Conservation (phyloP, 2,113 vertebrate genomes). For the Hemiprocne comata region DNA sequence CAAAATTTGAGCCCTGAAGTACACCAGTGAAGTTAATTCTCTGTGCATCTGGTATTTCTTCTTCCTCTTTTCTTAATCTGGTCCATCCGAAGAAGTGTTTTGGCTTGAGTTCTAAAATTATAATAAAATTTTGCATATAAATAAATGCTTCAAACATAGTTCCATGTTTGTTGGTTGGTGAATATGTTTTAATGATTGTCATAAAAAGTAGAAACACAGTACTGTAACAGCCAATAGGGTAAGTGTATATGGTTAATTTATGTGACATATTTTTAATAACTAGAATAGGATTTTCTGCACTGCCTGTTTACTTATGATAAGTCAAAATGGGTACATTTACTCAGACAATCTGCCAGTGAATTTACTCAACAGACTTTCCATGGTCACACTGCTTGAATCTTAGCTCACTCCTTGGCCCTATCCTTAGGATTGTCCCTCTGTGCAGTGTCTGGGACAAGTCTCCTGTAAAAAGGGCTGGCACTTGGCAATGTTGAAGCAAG, state of each 20-base stretch:
- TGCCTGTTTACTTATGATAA: background rate
- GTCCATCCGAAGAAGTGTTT: background rate
- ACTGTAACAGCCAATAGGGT: background rate
- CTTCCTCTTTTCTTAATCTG: background rate
- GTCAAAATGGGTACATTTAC: background rate
- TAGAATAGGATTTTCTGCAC: background rate
- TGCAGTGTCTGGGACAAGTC: background rate
- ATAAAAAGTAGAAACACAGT: background rate
- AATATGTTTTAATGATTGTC: background rate
- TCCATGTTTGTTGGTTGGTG: background rate
- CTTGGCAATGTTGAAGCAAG: background rate
- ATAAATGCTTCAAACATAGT: background rate
- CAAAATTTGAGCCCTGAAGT: background rate
- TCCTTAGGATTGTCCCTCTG: background rate
- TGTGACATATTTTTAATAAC: background rate
- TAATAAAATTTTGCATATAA: background rate
- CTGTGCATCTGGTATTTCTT: background rate
- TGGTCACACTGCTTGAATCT: background rate
- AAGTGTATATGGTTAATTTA: background rate
- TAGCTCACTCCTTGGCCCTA: background rate
- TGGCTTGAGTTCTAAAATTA: background rate
- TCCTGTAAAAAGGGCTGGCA: background rate
- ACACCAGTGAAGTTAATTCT: background rate
- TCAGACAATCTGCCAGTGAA: background rate
- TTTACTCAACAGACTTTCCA: background rate